Base-by-base conservation (phyloP, 1,140 invertebrate genomes). In the Adoxophyes honmai region DNA sequence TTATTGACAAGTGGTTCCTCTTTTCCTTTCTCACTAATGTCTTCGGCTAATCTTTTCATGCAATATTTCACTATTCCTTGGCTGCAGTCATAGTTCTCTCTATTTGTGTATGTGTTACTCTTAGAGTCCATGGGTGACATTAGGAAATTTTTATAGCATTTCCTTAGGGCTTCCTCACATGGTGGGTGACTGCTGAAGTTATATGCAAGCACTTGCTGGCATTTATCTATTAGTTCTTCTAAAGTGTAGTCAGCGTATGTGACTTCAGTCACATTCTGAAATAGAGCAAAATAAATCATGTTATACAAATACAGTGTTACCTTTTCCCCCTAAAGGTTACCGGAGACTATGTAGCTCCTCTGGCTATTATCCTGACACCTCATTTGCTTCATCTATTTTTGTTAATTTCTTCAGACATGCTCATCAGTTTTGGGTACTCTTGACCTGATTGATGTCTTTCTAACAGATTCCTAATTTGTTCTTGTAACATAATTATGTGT, bases 211-310 rank as follows among this genome's bases (percentile, higher is more conserved):
- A 82, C 68, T 52, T 77, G 65, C 57, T 79, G 72, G 56, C 81
- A 84, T 66, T 74, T 78, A 8, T 75, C 72, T 55, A 89, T 52
- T 34, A 88, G 34, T 21, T 73, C 55, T 18, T 57, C 51, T 16
- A 71, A 55, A 52, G 75, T 57, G 39, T 75, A 75, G 15, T 62
- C 67, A 8, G 66, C 53, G 38, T 68, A 69, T 9, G 58, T 57
- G 55, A 82, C 78, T 51, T 82, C 73, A 66, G 87, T 83, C 4
- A 79, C 75, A 82, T 89, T 88, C 87, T 89, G 76, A 63, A 89
- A 88, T 48, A 13, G n/a, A 11, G 33, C n/a, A 44, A 8, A 42
- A 36, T 34, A 53, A 14, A 55, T 15, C 38, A n/a, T n/a, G n/a
- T n/a, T n/a, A n/a, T n/a, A n/a, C n/a, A n/a, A n/a, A n/a, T n/a